Conservation (phyloP, 2,888 invertebrate genomes). For the Belgica antarctica region DNA sequence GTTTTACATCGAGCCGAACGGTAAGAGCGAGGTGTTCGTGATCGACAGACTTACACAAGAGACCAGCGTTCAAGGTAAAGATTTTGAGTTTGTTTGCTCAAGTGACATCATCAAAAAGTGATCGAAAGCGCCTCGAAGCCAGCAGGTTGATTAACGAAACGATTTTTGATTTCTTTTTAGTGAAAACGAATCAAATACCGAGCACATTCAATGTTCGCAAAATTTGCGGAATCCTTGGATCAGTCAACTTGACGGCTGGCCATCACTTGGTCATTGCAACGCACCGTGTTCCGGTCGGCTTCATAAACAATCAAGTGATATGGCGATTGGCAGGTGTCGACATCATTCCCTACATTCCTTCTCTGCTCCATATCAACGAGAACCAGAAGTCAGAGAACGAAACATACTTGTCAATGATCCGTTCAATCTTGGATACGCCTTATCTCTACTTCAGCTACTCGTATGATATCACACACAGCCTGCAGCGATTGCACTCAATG, state of each 20-base stretch:
- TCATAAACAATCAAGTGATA: slow-evolving; percentile 74
- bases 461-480: slow-evolving; percentile 87
- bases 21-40: slow-evolving; percentile 71
- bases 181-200: slow-evolving; percentile 63
- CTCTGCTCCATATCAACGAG: slow-evolving; percentile 78
- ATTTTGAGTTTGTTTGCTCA: slow-evolving; percentile 33
- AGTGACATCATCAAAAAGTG: slow-evolving; percentile 35
- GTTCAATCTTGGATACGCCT: slow-evolving; percentile 76
- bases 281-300: slow-evolving; percentile 73
- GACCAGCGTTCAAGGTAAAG: slow-evolving; percentile 65
- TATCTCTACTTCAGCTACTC: slow-evolving; percentile 92
- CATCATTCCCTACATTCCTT: slow-evolving; percentile 80
- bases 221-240: slow-evolving; percentile 87
- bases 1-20: slow-evolving; percentile 81
- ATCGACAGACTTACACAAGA: slow-evolving; percentile 80
- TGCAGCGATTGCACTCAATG: slow-evolving; percentile 82
- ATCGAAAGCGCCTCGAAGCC: slow-evolving; percentile 13
- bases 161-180: slow-evolving; percentile 49
- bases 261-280: slow-evolving; percentile 87
- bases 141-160: background rate
- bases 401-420: slow-evolving; percentile 81
- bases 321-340: slow-evolving; percentile 78
- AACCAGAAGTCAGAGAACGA: slow-evolving; percentile 81
- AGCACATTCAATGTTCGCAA: slow-evolving; percentile 60
- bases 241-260: slow-evolving; percentile 79